phyloP scores from a whole-genome alignment of 2,113 vertebrate species.

The Uropsilus gracilis region DNA sequence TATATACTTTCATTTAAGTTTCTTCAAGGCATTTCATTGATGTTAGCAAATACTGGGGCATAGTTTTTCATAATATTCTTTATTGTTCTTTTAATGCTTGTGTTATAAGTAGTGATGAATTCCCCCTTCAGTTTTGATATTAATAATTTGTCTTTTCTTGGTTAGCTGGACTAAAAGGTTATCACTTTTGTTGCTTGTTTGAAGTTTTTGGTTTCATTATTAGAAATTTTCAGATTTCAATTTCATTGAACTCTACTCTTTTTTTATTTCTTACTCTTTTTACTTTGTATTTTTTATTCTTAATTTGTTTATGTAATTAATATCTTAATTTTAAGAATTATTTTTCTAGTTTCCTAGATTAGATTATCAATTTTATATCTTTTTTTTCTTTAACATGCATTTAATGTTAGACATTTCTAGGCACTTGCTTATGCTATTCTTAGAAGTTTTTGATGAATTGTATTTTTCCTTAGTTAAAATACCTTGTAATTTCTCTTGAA shows the following conservation, averaged over 20 bases:
- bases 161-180: neutral
- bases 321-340: no score
- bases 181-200: neutral
- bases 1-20: neutral
- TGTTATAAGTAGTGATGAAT: neutral
- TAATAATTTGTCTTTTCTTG: neutral
- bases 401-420: slow-evolving; percentile 5
- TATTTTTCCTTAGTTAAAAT: slow-evolving; percentile 33
- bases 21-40: slow-evolving; percentile 2
- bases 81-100: neutral
- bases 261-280: neutral
- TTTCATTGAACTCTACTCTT: neutral
- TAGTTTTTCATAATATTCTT: neutral
- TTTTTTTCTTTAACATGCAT: neutral
- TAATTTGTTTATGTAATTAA: no score
- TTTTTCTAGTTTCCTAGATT: neutral
- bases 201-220: neutral
- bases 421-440: neutral
- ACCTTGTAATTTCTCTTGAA: slow-evolving; percentile 31
- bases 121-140: neutral
- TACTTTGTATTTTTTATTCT: neutral
- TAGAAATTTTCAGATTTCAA: neutral
- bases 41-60: neutral
- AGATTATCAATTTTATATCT: neutral
- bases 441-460: slow-evolving; percentile 28